These are phyloP conservation scores for Dreissena rostriformis DNA, from an alignment of 1,140 invertebrate species.

Conservation along the genomic window DNA sequence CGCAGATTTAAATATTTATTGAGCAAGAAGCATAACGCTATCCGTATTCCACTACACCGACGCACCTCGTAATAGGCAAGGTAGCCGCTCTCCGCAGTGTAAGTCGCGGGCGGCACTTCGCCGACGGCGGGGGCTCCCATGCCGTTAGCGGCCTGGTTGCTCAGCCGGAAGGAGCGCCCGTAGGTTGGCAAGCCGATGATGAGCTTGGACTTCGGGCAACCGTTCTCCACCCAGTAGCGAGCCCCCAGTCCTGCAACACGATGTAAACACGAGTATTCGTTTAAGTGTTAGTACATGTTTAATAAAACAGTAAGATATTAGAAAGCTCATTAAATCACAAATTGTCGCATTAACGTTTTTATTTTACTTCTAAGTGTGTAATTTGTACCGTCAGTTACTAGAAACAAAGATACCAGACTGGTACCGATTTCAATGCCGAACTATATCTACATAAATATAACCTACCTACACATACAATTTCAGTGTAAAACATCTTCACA, in stretches of 20 bases:
- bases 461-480: no score
- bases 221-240: slow-evolving; percentile 80
- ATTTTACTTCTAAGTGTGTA: background rate
- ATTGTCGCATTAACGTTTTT: background rate
- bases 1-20: no score
- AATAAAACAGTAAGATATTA: background rate
- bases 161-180: slow-evolving; percentile 66
- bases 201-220: slow-evolving; percentile 97
- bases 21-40: no score
- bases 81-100: slow-evolving; percentile 83
- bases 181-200: slow-evolving; percentile 94
- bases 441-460: no score
- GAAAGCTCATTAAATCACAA: no score
- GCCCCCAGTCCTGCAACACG: slow-evolving; percentile 68
- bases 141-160: slow-evolving; percentile 9
- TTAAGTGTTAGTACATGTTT: background rate
- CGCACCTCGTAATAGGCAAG: slow-evolving; percentile 80
- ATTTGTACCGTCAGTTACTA: no score
- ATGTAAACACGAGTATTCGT: no score
- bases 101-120: slow-evolving; percentile 80
- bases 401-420: no score
- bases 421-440: no score
- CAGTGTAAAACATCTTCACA: no score
- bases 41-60: no score
- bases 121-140: slow-evolving; percentile 56